phyloP scores from a whole-genome alignment of 2,797 vertebrate species.

The Myotis findleyi region DNA sequence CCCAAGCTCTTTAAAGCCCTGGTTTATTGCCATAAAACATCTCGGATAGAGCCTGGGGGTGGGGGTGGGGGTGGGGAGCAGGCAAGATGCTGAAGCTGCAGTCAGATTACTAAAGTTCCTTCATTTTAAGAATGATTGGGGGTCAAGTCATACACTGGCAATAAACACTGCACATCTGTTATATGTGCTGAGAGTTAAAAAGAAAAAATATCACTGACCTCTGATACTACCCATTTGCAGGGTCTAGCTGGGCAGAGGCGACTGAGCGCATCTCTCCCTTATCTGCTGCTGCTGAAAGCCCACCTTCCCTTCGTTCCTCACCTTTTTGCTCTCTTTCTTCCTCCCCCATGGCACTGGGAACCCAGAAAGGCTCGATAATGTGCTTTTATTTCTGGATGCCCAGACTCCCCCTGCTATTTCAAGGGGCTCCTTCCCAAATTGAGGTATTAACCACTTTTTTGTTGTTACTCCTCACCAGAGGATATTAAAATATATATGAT shows the following conservation, averaged over 20 bases:
- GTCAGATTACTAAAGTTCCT: background rate
- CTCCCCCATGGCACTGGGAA: background rate
- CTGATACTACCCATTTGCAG: rapidly evolving
- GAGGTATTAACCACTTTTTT: background rate
- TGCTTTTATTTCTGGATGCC: background rate
- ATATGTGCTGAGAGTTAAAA: background rate
- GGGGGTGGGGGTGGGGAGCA: background rate
- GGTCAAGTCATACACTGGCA: background rate
- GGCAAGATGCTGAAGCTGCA: background rate
- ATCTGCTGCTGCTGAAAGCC: background rate
- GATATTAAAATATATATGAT: too few relatives aligned
- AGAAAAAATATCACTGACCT: background rate
- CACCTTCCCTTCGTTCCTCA: background rate
- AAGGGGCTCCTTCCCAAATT: background rate
- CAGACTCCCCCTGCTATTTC: background rate
- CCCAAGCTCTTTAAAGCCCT: background rate
- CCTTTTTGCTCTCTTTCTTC: background rate
- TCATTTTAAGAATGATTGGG: background rate
- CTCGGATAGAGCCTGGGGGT: background rate
- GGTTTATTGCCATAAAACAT: background rate
- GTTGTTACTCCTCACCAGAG: too few relatives aligned
- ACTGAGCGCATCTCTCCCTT: rapidly evolving
- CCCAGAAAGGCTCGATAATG: rapidly evolving
- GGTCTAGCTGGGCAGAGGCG: background rate
- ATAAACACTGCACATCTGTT: background rate